Conservation (phyloP, 2,888 invertebrate genomes). For the Machimus atricapillus region DNA sequence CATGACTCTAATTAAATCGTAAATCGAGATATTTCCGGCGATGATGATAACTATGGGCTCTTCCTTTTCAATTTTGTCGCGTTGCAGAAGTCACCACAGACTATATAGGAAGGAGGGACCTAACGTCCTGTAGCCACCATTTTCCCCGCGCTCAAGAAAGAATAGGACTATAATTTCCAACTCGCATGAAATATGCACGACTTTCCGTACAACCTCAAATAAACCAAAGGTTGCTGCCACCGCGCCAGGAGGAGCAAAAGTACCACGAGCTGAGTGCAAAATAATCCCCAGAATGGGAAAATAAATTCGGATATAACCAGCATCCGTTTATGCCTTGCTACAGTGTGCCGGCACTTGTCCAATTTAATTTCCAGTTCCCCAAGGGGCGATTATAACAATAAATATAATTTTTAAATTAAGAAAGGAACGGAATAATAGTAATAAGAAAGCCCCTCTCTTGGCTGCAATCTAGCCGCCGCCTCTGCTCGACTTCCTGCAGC, state of each 20-base stretch:
- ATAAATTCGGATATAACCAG: conserved; percentile 39
- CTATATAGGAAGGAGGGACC: not conserved
- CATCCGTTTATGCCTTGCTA: conserved; percentile 23
- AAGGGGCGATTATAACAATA: conserved; percentile 29
- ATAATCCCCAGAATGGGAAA: conserved; percentile 34
- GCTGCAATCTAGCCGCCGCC: not conserved
- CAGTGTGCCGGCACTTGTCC: conserved; percentile 49
- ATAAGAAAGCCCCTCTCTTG: conserved; percentile 1
- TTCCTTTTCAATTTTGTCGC: conserved; percentile 34
- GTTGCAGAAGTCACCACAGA: not conserved
- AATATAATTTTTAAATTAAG: conserved; percentile 40
- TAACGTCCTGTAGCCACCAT: not conserved
- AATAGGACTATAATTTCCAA: conserved; percentile 26
- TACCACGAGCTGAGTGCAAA: conserved; percentile 28
- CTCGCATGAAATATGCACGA: conserved; percentile 21
- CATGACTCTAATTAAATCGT: conserved; percentile 27
- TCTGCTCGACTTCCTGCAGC: not conserved
- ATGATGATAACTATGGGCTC: not conserved
- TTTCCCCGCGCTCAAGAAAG: not conserved
- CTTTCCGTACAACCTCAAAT: not conserved
- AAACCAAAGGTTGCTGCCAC: conserved; percentile 12
- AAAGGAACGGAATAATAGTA: conserved; percentile 12
- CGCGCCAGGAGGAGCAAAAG: not conserved
- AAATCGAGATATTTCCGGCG: conserved; percentile 31
- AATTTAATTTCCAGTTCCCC: conserved; percentile 50